Conservation (phyloP, 2,113 vertebrate genomes). For the Setophaga kirtlandii region DNA sequence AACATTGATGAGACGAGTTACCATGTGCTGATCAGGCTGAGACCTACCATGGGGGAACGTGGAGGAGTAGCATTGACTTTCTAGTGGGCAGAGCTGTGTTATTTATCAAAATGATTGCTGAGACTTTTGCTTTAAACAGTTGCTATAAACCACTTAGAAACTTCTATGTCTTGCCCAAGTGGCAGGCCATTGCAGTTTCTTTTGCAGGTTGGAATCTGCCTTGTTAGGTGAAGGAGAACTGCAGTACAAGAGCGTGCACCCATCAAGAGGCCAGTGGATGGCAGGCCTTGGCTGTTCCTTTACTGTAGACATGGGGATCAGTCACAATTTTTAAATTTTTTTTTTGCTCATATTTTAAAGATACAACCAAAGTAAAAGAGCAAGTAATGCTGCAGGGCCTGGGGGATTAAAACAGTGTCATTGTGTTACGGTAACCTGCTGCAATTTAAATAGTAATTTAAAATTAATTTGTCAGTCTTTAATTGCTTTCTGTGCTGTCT, state of each 20-base stretch:
- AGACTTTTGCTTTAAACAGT: background rate
- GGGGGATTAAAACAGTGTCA: background rate
- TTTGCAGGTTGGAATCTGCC: background rate
- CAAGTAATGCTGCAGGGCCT: background rate
- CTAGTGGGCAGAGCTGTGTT: background rate
- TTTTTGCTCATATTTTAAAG: background rate
- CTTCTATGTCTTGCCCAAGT: background rate
- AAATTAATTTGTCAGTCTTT: background rate
- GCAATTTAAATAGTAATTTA: background rate
- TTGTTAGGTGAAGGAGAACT: background rate
- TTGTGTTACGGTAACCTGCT: background rate
- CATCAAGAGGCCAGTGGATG: background rate
- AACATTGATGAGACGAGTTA: background rate
- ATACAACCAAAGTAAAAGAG: background rate
- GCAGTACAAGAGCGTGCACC: background rate
- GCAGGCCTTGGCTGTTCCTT: background rate
- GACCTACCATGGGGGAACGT: background rate
- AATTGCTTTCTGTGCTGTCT: background rate
- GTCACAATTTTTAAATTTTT: background rate
- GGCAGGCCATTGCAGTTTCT: background rate
- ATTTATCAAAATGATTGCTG: slow-evolving; percentile 5
- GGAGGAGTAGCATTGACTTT: background rate
- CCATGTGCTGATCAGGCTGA: background rate
- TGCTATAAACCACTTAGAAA: background rate
- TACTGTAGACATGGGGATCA: background rate